Base-by-base conservation (phyloP, 2,888 invertebrate species). In the Drosophila helvetica region DNA sequence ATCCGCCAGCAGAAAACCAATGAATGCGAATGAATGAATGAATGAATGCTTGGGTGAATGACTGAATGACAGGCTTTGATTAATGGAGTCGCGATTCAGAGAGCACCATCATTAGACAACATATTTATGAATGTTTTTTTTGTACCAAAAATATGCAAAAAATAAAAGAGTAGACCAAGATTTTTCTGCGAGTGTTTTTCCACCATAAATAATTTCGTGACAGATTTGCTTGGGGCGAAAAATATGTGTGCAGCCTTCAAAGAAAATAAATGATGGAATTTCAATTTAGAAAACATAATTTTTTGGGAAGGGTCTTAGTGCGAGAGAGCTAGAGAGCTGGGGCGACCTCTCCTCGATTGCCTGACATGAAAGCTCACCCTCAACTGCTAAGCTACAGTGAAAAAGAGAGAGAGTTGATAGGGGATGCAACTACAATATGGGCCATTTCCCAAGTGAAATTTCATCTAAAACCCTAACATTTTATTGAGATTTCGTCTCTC, bases 41-140 rank as follows among this genome's bases (percentile, higher is more conserved):
- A 66, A 54, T 65, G 64, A 52, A 48, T 48, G 68, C 76, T 59
- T 76, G 74, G 67, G 74, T 86, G 70, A 81, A 81, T 81, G 87
- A 80, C 87, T 86, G 74, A 81, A 79, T 80, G 86, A 83, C 86
- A 80, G 68, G 80, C 74, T 63, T 61, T 86, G 81, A 87, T 85
- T 82, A 87, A 88, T 87, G 88, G 43, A 67, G 65, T 57, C 72
- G 51, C 48, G 55, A 58, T 48, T 33, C 50, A 25, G 22, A 54
- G 61, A 45, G 45, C 27, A 54, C 58, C 58, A 75, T 61, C 72
- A 67, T 65, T 60, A 73, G 59, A 72, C 70, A 50, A 30, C 30
- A 30, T 10, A 70, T 63, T 58, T 68, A 70, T 70, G 61, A 70
- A 56, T 55, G 60, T 60, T 52, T 48, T n/a, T 56, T 33, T 33